Percentiles rank a stretch among this genome's conserved stretches.
Evolutionary conservation across 2,888 invertebrate genomes (phyloP).

Genomic region (Papilio protenor): DNA sequence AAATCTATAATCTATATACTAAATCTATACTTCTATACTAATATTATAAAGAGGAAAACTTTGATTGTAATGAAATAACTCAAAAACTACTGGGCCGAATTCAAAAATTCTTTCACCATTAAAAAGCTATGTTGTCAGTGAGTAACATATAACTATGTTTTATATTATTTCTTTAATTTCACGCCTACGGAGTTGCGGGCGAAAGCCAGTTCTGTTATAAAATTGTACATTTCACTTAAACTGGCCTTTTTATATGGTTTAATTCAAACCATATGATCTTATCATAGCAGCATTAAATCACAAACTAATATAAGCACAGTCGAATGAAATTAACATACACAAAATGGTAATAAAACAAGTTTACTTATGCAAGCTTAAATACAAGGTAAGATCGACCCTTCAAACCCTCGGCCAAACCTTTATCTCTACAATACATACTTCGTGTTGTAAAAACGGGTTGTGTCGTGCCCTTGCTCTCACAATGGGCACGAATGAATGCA

Average conservation of each 20-base stretch:
- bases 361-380: background rate
- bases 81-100: too few species aligned
- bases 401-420: conserved; percentile 6
- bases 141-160: too few species aligned
- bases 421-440: conserved; percentile 11
- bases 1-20: background rate
- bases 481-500: conserved; percentile 32
- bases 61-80: too few species aligned
- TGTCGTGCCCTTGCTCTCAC: conserved; percentile 28
- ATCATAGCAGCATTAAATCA: background rate
- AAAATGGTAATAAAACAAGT: background rate
- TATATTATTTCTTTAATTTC: too few species aligned
- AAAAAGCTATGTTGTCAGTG: too few species aligned
- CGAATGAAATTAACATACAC: background rate
- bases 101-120: too few species aligned
- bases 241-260: background rate
- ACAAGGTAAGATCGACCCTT: conserved; percentile 16
- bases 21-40: too few species aligned
- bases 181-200: too few species aligned
- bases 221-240: background rate
- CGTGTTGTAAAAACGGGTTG: conserved; percentile 19
- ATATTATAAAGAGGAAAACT: too few species aligned
- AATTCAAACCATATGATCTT: background rate
- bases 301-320: background rate
- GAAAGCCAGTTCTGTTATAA: background rate